Conservation (phyloP, 1,140 invertebrate species). For the Drosophila nigrodunni region DNA sequence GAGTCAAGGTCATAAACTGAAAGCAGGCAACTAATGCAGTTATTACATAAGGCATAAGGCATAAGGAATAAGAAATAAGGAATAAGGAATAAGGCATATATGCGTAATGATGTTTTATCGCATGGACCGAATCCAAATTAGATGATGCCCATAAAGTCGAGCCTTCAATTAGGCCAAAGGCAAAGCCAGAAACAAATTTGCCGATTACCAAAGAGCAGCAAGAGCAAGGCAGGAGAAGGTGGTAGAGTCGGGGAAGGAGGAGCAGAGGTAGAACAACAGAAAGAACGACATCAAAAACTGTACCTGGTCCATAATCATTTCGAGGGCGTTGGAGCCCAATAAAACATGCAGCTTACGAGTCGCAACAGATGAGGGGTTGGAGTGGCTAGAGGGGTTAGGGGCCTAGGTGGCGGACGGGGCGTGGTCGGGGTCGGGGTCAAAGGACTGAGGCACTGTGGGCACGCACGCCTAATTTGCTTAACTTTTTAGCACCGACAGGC, state of each 20-base stretch:
- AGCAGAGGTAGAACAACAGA: constrained; percentile 2
- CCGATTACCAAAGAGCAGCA: constrained; percentile 27
- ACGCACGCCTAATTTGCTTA: constrained; percentile 81
- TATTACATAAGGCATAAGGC: constrained; percentile 32
- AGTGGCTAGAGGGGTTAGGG: not conserved
- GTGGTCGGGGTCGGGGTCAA: constrained; percentile 24
- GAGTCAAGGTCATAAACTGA: constrained; percentile 21
- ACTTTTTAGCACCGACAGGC: constrained; percentile 76
- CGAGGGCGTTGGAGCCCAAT: constrained; percentile 56
- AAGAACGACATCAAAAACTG: constrained; percentile 32
- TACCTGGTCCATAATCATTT: constrained; percentile 53
- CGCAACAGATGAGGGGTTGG: not conserved
- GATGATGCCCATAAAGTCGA: constrained; percentile 51
- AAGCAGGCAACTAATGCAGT: constrained; percentile 47
- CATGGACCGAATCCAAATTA: constrained; percentile 52
- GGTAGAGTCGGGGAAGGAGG: too few relatives aligned
- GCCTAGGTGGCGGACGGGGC: not conserved
- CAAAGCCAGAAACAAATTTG: constrained; percentile 44
- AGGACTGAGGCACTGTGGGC: constrained; percentile 46
- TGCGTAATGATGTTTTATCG: constrained; percentile 51
- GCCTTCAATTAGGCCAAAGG: constrained; percentile 47
- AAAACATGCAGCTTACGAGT: constrained; percentile 77
- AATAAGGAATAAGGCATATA: constrained; percentile 13
- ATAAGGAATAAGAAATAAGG: constrained; percentile 7
- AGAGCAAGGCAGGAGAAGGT: not conserved